phyloP scores from a whole-genome alignment of 1,140 invertebrate species.

The Pomacea maculata region DNA sequence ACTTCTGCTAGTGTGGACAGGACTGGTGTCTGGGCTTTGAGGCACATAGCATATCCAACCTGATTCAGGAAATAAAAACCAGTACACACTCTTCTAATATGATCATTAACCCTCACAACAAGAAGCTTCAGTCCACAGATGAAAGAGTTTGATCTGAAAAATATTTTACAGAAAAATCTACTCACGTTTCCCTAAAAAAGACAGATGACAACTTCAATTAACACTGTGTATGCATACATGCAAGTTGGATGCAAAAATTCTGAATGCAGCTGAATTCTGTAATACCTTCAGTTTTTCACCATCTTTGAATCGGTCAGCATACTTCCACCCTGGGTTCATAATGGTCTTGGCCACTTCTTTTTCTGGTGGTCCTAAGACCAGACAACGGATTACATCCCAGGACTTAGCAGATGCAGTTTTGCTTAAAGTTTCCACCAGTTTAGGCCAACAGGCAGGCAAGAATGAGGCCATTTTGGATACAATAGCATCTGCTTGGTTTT shows the following conservation, averaged over 20 bases:
- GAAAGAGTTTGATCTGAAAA: neutral
- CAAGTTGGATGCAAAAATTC: neutral
- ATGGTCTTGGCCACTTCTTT: neutral
- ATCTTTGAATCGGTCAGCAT: conserved; percentile 17
- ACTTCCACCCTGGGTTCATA: conserved; percentile 12
- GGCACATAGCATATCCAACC: conserved; percentile 19
- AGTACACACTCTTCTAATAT: neutral
- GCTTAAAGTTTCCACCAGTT: conserved; percentile 20
- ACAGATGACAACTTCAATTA: neutral
- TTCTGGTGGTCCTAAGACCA: conserved; percentile 25
- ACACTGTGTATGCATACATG: neutral
- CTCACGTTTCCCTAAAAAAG: neutral
- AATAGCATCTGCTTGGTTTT: neutral
- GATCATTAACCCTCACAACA: neutral
- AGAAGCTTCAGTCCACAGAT: neutral
- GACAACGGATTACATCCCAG: conserved; percentile 16
- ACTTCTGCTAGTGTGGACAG: conserved; percentile 11
- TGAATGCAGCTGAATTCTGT: neutral
- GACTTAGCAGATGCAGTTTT: neutral
- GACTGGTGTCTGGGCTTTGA: neutral
- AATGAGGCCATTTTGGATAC: conserved; percentile 8
- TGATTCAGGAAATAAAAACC: neutral
- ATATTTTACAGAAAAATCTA: neutral
- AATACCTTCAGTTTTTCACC: neutral
- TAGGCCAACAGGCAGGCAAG: conserved; percentile 5